Evolutionary conservation across 2,888 invertebrate species (phyloP), one percentile per base, ranked within the genome.

Genomic region (Kryphioiulus occultus): DNA sequence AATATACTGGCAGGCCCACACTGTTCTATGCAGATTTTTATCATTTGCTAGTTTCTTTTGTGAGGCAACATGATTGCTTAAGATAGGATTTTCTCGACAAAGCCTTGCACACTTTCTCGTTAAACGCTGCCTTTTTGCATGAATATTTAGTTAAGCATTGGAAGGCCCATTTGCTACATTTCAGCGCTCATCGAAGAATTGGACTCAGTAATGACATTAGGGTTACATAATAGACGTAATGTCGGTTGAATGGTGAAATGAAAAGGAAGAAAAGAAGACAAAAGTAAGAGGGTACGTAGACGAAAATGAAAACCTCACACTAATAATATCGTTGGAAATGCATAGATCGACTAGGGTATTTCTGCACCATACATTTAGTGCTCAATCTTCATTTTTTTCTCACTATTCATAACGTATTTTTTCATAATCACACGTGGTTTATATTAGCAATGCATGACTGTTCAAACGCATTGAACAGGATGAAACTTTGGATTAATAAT

Each of bases 71-170:
- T 59, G 59, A 59, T 59, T 59, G 59, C 59, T 59, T 59, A 59
- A 59, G 59, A 59, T 59, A 59, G 59, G 59, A 59, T 59, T 59
- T 59, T 59, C 59, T 59, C 59, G 59, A 59, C 59, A 59, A 59
- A 59, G 59, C 59, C 59, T 59, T 0, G 59, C 59, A 59, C 22
- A 5, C 59, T 59, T 59, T 59, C 59, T 59, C 59, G 17, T 59
- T 59, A 59, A 59, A 59, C 59, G 59, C 59, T 59, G 22, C 59
- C 22, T 59, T 59, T 59, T 59, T 59, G 59, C 59, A 22, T 59
- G 59, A 59, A 59, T 17, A 59, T 59, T 59, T 59, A 59, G 59
- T 59, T 59, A 59, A 22, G 59, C 7, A 59, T 22, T 22, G 7
- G 59, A 17, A 59, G 22, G 7, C 59, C 59, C 59, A 5, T 4